Evolutionary conservation across 2,888 invertebrate species (phyloP), one percentile per base, ranked within the genome.

Genomic region (Melitaea athalia): DNA sequence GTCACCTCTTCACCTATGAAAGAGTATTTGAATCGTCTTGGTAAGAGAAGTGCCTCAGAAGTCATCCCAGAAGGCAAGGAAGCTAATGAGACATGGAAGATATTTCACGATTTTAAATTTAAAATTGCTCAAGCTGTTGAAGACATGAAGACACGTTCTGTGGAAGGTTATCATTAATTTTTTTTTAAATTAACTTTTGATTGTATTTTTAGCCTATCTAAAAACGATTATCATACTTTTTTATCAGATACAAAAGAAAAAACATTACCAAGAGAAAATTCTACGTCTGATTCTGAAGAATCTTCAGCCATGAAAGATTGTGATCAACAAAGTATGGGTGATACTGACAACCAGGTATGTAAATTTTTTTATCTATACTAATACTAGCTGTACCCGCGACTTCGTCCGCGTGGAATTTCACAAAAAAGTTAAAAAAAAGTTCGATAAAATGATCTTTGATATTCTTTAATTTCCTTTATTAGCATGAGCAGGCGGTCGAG

Each of bases 111-210:
- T 74, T 94, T 96, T 67, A 95, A 93, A 83, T 96, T 95, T 61
- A 96, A 96, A 87, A 95, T 96, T 72, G 95, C 96, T 50, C 96
- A 96, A 81, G 96, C 96, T 49, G 96, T 96, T 60, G 96, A 96
- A 81, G 96, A 96, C 71, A 96, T 95, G 88, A 92, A 96, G 68
- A 95, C 95, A 11, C 95, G 95, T 67, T 95, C 96, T 76, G 90
- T 85, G 72, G 95, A 95, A 76, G 94, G 93, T 86, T 87, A 81
- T 8, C 62, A 7, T 62, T 11, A 64, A 61, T 64, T 24, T 31
- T 49, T 5, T 57, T 17, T 0, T 59, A n/a, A 31, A 6, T 49
- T 14, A 45, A 45, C 47, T n/a, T 55, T 38, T 45, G 50, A 42
- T 11, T 70, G 47, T 42, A 60, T 31, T 31, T 45, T 59, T 24